A percentile compares a stretch with the other conserved stretches of the same genome.
Evolutionary conservation across 2,888 invertebrate genomes (phyloP).

Genomic region (Clusia tigrina): DNA sequence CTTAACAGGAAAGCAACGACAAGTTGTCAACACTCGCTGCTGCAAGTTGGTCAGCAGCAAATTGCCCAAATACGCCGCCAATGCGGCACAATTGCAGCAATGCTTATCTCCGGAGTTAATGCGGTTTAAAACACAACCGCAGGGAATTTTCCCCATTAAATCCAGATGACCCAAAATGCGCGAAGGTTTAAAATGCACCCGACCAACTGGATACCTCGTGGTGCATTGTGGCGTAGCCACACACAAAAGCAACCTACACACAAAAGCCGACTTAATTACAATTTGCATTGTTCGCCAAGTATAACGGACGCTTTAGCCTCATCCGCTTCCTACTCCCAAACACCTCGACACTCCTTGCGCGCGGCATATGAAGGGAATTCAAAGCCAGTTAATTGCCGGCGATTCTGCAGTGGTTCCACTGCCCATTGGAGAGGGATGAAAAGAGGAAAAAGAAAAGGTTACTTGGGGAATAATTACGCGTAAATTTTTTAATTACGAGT

Average conservation of each 20-base stretch:
- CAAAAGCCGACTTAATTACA: conserved; percentile 51
- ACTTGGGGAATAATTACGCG: conserved; percentile 1
- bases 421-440: not conserved
- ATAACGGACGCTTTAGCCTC: not conserved
- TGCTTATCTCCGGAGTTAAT: conserved; percentile 1
- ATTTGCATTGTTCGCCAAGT: conserved; percentile 50
- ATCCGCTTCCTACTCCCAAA: not conserved
- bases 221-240: not conserved
- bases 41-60: not conserved
- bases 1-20: no score
- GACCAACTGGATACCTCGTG: not conserved
- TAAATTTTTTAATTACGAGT: not conserved
- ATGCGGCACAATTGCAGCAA: not conserved
- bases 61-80: not conserved
- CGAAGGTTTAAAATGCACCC: not conserved
- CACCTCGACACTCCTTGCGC: not conserved
- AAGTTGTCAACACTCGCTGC: no score
- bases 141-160: conserved; percentile 2
- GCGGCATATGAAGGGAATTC: not conserved
- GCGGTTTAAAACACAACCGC: not conserved
- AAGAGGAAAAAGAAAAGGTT: not conserved
- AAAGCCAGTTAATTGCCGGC: not conserved
- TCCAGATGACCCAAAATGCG: not conserved
- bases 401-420: not conserved
- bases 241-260: conserved; percentile 10